phyloP scores from a whole-genome alignment of 2,888 invertebrate species.

The Carabus problematicus region DNA sequence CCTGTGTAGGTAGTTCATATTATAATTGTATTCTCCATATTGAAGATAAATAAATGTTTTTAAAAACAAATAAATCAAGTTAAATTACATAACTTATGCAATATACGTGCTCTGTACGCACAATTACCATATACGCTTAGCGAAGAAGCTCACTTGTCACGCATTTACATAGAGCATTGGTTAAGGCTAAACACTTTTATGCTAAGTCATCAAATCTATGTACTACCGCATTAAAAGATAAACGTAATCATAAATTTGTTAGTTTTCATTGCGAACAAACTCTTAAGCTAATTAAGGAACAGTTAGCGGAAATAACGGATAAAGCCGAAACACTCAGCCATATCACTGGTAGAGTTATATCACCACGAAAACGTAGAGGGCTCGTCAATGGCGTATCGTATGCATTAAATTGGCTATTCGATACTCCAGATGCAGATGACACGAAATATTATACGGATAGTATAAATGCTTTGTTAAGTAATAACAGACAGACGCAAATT shows the following conservation, averaged over 20 bases:
- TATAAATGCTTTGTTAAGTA: not conserved
- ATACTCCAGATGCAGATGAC: slow-evolving; percentile 29
- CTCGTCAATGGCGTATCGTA: slow-evolving; percentile 44
- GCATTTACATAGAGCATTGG: not conserved
- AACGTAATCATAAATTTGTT: slow-evolving; percentile 11
- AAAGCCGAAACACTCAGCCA: slow-evolving; percentile 13
- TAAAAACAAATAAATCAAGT: too few relatives aligned
- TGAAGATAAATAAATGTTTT: too few relatives aligned
- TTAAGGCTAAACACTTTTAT: not conserved
- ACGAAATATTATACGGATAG: slow-evolving; percentile 1
- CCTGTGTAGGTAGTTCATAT: too few relatives aligned
- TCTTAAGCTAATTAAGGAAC: slow-evolving; percentile 14
- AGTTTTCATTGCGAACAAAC: slow-evolving; percentile 20
- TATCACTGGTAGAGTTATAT: not conserved
- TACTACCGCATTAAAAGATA: not conserved
- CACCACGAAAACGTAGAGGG: slow-evolving; percentile 34
- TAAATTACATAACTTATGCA: too few relatives aligned
- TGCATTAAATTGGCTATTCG: slow-evolving; percentile 44
- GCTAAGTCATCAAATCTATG: not conserved
- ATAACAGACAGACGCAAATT: slow-evolving; percentile 1
- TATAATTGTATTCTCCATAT: too few relatives aligned
- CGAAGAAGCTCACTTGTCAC: too few relatives aligned
- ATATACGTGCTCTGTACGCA: too few relatives aligned
- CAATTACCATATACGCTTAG: too few relatives aligned
- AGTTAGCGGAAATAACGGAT: slow-evolving; percentile 10